A percentile compares a stretch with the other conserved stretches of the same genome.
These are phyloP conservation scores for Porites cylindrica DNA, from an alignment of 92 coral and sea anemone genomes.

Conservation along the genomic window DNA sequence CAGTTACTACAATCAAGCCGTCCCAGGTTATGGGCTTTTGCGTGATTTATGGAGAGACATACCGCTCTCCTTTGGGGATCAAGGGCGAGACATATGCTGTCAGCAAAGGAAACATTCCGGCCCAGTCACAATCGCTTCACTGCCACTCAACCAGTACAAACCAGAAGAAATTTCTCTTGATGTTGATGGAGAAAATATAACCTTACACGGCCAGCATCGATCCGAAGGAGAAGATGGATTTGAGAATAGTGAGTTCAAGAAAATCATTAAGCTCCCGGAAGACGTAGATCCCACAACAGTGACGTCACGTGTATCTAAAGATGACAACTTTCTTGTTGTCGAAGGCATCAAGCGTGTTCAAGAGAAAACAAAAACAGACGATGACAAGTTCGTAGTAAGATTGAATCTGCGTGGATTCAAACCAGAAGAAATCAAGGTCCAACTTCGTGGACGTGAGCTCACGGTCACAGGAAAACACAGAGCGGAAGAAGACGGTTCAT, in stretches of 20 bases:
- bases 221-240: slow-evolving; percentile 54
- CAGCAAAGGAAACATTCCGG: background rate
- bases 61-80: background rate
- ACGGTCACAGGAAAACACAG: background rate
- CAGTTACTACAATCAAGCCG: slow-evolving; percentile 1
- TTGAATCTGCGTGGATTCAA: slow-evolving; percentile 21
- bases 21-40: background rate
- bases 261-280: slow-evolving; percentile 52
- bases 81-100: background rate
- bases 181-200: slow-evolving; percentile 60
- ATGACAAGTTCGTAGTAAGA: background rate
- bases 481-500: slow-evolving; percentile 35
- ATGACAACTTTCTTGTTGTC: slow-evolving; percentile 49
- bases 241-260: slow-evolving; percentile 52
- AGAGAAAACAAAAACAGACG: background rate
- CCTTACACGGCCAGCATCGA: slow-evolving; percentile 55
- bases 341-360: slow-evolving; percentile 26
- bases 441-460: background rate
- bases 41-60: slow-evolving; percentile 16
- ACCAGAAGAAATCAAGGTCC: slow-evolving; percentile 20
- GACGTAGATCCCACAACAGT: slow-evolving; percentile 58
- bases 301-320: slow-evolving; percentile 46
- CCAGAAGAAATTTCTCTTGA: slow-evolving; percentile 59
- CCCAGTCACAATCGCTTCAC: slow-evolving; percentile 36
- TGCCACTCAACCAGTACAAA: slow-evolving; percentile 42